These are phyloP conservation scores for Mycalesis mineus DNA, from an alignment of 2,888 invertebrate species.

Conservation along the genomic window DNA sequence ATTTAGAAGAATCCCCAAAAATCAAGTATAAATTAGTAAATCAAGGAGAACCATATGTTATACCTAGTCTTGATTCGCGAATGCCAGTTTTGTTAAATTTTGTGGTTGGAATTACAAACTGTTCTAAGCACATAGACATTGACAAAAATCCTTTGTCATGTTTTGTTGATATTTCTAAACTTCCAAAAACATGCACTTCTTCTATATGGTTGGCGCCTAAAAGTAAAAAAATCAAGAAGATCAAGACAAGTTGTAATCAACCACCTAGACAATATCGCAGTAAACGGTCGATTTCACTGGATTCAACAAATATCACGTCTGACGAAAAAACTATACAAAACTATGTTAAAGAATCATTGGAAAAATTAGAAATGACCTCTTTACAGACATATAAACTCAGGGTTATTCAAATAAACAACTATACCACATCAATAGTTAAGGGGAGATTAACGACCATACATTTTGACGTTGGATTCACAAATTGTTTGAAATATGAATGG, in stretches of 20 bases:
- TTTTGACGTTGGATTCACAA: conserved; percentile 65
- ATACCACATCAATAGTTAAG: conserved; percentile 52
- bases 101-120: conserved; percentile 49
- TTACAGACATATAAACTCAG: conserved; percentile 58
- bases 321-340: conserved; percentile 48
- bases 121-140: conserved; percentile 43
- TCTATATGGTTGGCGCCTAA: conserved; percentile 47
- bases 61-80: conserved; percentile 50
- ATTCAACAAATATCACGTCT: conserved; percentile 37
- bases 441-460: conserved; percentile 59
- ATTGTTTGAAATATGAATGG: conserved; percentile 64
- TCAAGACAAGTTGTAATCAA: conserved; percentile 39
- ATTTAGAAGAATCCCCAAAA: conserved; percentile 44
- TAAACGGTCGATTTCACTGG: conserved; percentile 41
- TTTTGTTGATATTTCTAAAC: conserved; percentile 37
- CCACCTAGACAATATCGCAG: conserved; percentile 28
- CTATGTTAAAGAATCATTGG: conserved; percentile 50
- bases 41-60: conserved; percentile 50
- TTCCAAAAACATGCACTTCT: conserved; percentile 46
- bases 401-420: conserved; percentile 54
- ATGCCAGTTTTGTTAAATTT: conserved; percentile 49
- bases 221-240: conserved; percentile 40
- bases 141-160: conserved; percentile 39
- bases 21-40: conserved; percentile 47
- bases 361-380: conserved; percentile 59